Percentiles rank a stretch among this genome's conserved stretches.
phyloP scores from a whole-genome alignment of 2,797 vertebrate genomes.

The Xenopus petersii region DNA sequence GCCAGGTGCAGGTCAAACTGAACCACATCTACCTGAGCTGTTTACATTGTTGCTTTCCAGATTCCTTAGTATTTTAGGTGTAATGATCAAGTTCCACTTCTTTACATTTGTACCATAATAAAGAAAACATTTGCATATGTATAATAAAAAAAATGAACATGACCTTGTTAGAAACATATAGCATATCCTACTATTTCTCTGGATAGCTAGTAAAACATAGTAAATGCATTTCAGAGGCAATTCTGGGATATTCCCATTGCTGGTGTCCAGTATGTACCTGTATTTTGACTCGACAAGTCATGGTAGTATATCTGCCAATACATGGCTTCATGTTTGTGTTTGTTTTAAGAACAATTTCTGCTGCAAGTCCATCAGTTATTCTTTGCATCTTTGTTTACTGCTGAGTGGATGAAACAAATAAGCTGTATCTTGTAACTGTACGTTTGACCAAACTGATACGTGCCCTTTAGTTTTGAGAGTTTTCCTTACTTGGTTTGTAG shows the following conservation, averaged over 20 bases:
- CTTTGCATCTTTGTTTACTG: constrained; percentile 26
- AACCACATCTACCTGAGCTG: constrained; percentile 12
- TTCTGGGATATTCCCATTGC: background rate
- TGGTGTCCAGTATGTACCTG: background rate
- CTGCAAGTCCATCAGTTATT: constrained; percentile 39
- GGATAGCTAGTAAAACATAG: background rate
- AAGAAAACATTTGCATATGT: background rate
- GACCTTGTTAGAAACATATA: background rate
- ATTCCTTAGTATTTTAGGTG: background rate
- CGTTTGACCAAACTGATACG: background rate
- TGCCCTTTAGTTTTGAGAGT: background rate
- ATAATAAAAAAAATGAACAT: background rate
- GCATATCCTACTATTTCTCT: constrained; percentile 2
- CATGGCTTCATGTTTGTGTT: background rate
- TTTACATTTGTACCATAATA: background rate
- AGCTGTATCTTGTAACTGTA: constrained; percentile 7
- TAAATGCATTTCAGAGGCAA: background rate
- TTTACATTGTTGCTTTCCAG: constrained; percentile 7
- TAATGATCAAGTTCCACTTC: background rate
- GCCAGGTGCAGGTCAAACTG: background rate
- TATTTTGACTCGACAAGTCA: background rate
- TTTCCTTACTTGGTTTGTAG: background rate
- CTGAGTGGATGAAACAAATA: constrained; percentile 40
- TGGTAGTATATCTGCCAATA: no score
- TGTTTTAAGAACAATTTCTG: constrained; percentile 26